Conservation (phyloP, 2,113 vertebrate species). For the Dolichallabes microphthalmus region DNA sequence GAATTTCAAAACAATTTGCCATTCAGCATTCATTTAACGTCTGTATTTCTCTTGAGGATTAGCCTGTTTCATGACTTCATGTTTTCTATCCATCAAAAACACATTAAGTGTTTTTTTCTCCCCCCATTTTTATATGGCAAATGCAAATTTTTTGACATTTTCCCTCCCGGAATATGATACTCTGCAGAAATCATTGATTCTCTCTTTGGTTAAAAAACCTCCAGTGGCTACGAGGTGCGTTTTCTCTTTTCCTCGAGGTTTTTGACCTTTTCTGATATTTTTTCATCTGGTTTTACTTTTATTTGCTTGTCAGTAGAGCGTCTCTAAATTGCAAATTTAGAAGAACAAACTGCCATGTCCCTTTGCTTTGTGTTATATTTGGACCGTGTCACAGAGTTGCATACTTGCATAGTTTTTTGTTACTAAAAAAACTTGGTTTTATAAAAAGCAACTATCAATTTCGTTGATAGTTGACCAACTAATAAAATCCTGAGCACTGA, state of each 20-base stretch:
- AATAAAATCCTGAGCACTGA: neutral
- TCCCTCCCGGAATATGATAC: neutral
- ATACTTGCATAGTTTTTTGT: neutral
- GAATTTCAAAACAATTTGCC: neutral
- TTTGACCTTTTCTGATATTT: slow-evolving; percentile 23
- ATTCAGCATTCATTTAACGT: neutral
- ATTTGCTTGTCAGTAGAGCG: neutral
- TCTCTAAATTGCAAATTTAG: neutral
- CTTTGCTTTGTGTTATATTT: neutral
- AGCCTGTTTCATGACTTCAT: neutral
- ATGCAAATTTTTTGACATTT: slow-evolving; percentile 28
- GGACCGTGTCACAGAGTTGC: neutral
- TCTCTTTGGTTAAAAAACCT: neutral
- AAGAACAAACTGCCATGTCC: neutral
- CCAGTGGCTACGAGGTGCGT: neutral
- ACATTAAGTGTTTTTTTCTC: neutral
- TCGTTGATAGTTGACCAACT: too few relatives aligned
- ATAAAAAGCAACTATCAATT: neutral
- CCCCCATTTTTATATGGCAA: neutral
- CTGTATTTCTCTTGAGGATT: neutral
- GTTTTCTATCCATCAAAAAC: neutral
- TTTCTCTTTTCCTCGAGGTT: neutral
- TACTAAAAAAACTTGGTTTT: too few relatives aligned
- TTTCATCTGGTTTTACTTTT: neutral
- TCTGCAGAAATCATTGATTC: neutral